Evolutionary conservation across 1,140 invertebrate genomes (phyloP).

Genomic region (Drosophila eugracilis): DNA sequence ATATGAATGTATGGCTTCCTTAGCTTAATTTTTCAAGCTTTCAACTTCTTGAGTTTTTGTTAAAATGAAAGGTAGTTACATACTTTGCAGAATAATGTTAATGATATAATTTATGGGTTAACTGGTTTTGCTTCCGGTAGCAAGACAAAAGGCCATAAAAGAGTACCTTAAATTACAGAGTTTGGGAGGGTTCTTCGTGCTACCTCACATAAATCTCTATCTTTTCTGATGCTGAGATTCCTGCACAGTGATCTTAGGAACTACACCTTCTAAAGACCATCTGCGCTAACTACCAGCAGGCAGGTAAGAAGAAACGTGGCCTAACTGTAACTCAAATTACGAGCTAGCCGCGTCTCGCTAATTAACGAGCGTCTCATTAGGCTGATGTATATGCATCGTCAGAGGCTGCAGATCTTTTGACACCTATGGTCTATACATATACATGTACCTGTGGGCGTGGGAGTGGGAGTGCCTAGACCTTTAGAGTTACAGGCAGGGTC

Average conservation of each 20-base stretch:
- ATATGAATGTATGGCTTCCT: too few species aligned
- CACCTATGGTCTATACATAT: constrained; percentile 36
- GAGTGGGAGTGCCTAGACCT: constrained; percentile 2
- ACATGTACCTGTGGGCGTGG: constrained; percentile 5
- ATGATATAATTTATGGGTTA: too few species aligned
- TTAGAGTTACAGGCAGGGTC: background rate
- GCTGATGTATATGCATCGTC: constrained; percentile 60
- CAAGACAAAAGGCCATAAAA: too few species aligned
- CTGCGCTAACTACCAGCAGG: background rate
- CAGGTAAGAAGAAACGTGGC: constrained; percentile 5
- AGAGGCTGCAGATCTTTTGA: constrained; percentile 54
- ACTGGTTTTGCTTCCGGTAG: too few species aligned
- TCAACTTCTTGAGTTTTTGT: too few species aligned
- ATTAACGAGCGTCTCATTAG: constrained; percentile 68
- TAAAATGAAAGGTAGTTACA: too few species aligned
- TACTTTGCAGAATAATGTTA: background rate
- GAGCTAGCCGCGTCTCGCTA: constrained; percentile 39
- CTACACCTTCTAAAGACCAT: background rate
- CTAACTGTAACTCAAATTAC: constrained; percentile 62
- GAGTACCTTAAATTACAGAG: background rate
- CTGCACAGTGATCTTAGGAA: background rate
- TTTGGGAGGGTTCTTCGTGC: background rate
- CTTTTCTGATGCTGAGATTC: background rate
- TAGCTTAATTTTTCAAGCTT: too few species aligned
- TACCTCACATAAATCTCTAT: background rate